A percentile compares a stretch with the other conserved stretches of the same genome.
These are phyloP conservation scores for Heteromormyrus szaboi DNA, from an alignment of 2,797 vertebrate species.

Conservation along the genomic window DNA sequence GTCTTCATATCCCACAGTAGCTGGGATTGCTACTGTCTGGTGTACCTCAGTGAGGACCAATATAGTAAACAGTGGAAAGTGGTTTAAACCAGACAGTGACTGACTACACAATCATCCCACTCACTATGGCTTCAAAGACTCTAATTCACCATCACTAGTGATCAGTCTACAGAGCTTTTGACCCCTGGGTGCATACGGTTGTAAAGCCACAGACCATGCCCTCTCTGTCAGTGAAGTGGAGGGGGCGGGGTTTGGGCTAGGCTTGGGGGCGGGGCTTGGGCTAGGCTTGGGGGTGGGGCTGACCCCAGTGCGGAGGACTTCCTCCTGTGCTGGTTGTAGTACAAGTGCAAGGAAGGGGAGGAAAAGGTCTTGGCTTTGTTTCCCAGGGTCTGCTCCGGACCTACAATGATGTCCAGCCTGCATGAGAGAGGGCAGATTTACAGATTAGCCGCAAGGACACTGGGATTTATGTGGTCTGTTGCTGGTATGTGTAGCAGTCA, in stretches of 20 bases:
- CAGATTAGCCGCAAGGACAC: not conserved
- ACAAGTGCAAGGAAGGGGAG: constrained; percentile 58
- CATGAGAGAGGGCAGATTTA: constrained; percentile 35
- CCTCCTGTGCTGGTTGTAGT: constrained; percentile 58
- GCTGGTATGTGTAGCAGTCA: not conserved
- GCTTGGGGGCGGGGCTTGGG: constrained; percentile 22
- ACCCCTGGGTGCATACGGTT: not conserved
- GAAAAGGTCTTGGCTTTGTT: constrained; percentile 55
- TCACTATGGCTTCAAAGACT: not conserved
- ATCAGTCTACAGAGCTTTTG: not conserved
- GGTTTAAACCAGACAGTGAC: not conserved
- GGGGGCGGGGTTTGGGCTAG: constrained; percentile 23
- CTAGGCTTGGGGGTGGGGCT: constrained; percentile 25
- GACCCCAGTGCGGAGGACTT: constrained; percentile 51
- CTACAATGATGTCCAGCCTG: constrained; percentile 62
- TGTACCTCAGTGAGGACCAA: not conserved
- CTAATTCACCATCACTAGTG: not conserved
- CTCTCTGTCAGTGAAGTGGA: constrained; percentile 14
- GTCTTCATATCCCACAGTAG: not conserved
- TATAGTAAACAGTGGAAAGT: not conserved
- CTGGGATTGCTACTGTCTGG: not conserved
- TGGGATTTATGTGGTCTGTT: not conserved
- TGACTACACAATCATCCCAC: not conserved
- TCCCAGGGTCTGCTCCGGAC: constrained; percentile 48
- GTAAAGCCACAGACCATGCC: not conserved